Evolutionary conservation across 2,888 invertebrate species (phyloP), one percentile per base, ranked within the genome.

Genomic region (Lathronympha strigana): DNA sequence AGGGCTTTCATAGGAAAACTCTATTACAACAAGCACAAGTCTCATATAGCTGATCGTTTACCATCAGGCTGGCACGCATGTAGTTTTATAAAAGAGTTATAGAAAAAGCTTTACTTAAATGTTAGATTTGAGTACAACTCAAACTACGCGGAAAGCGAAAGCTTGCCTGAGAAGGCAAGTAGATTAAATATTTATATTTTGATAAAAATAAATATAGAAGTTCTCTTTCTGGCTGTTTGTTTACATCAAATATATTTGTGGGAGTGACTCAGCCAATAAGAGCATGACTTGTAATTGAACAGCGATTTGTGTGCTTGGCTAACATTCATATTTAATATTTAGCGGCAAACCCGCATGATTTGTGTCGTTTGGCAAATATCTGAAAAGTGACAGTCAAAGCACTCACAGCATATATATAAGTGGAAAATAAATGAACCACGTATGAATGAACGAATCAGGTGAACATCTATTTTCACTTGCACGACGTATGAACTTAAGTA

Each of bases 311-410:
- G 70, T 68, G 70, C 72, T 80, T 79, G 77, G 75, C 76, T 71
- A 69, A 72, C 66, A 72, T 69, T 75, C 67, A 31, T 58, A 58
- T 53, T 67, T 47, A 67, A 73, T 71, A 69, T 69, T 68, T 66
- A 69, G 57, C 51, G 69, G 73, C 73, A 73, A 69, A 75, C 69
- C 68, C 54, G 61, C 66, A 72, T 70, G 74, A 80, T 81, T 81
- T 77, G 76, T 73, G 61, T 69, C 66, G 64, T 72, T 79, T 81
- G 78, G 76, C 81, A 80, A 73, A 77, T 74, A 70, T 69, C 58
- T 62, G 67, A 68, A 57, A 61, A 66, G 47, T 61, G 61, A 61
- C 49, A 43, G 50, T 63, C 66, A 66, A 62, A 51, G 49, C 28
- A 57, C 23, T 45, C 49, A 38, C n/a, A 49, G 15, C 51, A 21